These are phyloP conservation scores for Sprattus sprattus DNA, from an alignment of 2,113 vertebrate genomes.

Conservation along the genomic window DNA sequence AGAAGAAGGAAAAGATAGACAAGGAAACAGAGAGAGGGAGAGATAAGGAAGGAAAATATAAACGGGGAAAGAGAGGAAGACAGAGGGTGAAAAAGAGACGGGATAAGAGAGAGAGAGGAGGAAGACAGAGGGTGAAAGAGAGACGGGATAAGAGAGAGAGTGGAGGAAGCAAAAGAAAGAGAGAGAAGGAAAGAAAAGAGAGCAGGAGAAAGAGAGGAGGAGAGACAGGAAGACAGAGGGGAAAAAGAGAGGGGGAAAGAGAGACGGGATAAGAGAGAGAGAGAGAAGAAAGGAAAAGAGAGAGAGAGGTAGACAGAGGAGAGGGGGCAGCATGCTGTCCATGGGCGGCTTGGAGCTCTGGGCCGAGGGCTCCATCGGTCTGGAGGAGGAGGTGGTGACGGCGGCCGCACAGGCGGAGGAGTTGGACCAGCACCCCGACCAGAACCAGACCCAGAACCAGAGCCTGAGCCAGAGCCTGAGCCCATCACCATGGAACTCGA, in stretches of 20 bases:
- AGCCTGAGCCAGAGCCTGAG: neutral
- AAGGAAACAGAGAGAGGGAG: no score
- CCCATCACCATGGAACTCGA: neutral
- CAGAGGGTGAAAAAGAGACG: no score
- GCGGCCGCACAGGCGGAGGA: constrained; percentile 67
- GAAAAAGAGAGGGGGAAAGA: neutral
- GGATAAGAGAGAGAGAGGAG: no score
- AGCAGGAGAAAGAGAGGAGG: no score
- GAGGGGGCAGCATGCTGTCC: constrained; percentile 64
- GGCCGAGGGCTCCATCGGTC: constrained; percentile 66
- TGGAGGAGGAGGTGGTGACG: constrained; percentile 67
- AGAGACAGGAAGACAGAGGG: no score
- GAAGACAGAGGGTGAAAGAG: no score
- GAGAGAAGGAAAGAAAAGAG: no score
- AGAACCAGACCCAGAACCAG: constrained; percentile 36
- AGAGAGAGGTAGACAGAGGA: neutral
- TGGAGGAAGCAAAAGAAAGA: no score
- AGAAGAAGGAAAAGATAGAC: no score
- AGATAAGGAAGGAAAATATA: no score
- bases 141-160: no score
- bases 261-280: neutral
- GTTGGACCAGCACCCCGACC: constrained; percentile 58
- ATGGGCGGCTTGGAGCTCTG: constrained; percentile 70
- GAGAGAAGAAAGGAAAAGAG: neutral
- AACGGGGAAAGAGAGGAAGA: no score